These are phyloP conservation scores for Centruroides sculpturatus DNA, from an alignment of 1,140 invertebrate genomes.

Conservation along the genomic window DNA sequence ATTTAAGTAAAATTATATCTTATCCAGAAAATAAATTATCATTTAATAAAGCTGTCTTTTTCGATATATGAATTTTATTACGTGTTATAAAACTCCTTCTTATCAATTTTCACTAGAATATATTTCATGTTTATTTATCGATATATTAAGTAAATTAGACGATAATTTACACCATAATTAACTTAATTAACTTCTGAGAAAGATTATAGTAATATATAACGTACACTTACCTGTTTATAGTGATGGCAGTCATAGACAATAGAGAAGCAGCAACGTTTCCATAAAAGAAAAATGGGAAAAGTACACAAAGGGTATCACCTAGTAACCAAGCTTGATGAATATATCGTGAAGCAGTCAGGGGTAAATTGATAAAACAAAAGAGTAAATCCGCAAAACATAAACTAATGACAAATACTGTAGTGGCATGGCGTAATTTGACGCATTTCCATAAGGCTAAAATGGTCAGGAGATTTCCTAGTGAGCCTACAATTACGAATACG, in stretches of 20 bases:
- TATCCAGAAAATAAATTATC: no score
- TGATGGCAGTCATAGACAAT: slow-evolving; percentile 77
- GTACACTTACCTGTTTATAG: slow-evolving; percentile 58
- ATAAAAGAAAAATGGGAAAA: slow-evolving; percentile 78
- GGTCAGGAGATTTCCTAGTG: slow-evolving; percentile 16
- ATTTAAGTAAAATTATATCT: no score
- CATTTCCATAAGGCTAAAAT: slow-evolving; percentile 13
- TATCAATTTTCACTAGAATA: neutral
- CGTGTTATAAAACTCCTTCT: neutral
- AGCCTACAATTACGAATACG: slow-evolving; percentile 14
- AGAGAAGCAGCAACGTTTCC: slow-evolving; percentile 77
- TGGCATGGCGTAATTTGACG: slow-evolving; percentile 47
- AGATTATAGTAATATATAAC: neutral
- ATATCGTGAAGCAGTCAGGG: slow-evolving; percentile 63
- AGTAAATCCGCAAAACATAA: slow-evolving; percentile 68
- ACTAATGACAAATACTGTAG: slow-evolving; percentile 72
- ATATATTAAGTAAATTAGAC: neutral
- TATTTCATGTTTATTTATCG: neutral
- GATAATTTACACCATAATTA: neutral
- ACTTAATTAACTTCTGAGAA: neutral
- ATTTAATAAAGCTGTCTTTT: no score
- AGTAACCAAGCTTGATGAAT: slow-evolving; percentile 65
- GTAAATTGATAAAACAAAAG: slow-evolving; percentile 68
- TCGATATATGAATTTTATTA: no score
- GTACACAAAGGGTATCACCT: slow-evolving; percentile 54